A percentile compares a stretch with the other conserved stretches of the same genome.
Evolutionary conservation across 2,888 invertebrate species (phyloP).

Genomic region (Leptinotarsa haldemani): DNA sequence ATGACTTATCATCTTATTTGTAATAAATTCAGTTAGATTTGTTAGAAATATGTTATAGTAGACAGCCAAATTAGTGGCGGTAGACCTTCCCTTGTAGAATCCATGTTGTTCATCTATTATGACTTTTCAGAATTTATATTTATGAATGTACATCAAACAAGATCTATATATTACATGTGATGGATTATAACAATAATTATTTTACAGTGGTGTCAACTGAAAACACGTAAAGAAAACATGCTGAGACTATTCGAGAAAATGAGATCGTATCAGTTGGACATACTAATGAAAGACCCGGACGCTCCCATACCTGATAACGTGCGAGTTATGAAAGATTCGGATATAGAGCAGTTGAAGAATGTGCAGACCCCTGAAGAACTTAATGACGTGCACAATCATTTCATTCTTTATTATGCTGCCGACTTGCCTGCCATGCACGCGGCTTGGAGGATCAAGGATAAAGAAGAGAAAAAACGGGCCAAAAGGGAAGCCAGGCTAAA

Average conservation of each 20-base stretch:
- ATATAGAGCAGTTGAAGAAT: conserved; percentile 80
- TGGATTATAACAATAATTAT: not conserved
- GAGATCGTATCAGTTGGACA: conserved; percentile 89
- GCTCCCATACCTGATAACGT: conserved; percentile 86
- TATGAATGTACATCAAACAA: no score
- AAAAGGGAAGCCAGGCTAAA: conserved; percentile 64
- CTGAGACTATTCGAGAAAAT: conserved; percentile 88
- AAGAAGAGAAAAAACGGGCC: conserved; percentile 72
- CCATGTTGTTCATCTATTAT: no score
- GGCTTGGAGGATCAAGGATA: conserved; percentile 75
- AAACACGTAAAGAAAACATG: conserved; percentile 85
- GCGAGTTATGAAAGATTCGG: conserved; percentile 85
- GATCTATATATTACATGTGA: no score
- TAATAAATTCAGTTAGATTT: no score
- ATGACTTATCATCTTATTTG: no score
- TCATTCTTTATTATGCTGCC: conserved; percentile 90
- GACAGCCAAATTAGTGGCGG: no score
- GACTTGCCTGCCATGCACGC: conserved; percentile 88
- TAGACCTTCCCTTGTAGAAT: no score
- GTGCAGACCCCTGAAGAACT: conserved; percentile 91
- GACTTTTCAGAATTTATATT: no score
- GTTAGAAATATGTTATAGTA: no score
- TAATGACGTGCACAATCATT: conserved; percentile 93
- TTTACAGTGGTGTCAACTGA: conserved; percentile 84
- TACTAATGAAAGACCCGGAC: conserved; percentile 83